A percentile compares a stretch with the other conserved stretches of the same genome.
Conservation (phyloP, 2,113 vertebrate species). For the Hassar affinis region DNA sequence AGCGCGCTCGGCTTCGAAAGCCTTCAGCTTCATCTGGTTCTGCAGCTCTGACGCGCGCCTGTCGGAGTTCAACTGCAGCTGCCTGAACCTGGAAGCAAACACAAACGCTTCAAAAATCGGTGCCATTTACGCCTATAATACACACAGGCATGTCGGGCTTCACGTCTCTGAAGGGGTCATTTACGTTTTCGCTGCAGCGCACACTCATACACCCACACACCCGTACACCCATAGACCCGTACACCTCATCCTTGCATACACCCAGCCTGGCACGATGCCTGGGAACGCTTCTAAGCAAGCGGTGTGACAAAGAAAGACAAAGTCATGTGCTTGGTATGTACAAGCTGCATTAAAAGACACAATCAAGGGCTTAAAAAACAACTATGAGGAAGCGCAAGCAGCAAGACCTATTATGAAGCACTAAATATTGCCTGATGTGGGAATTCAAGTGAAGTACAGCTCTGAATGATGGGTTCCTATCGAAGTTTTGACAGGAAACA, state of each 20-base stretch:
- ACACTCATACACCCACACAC: background rate
- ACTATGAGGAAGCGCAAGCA: background rate
- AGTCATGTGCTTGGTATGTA: background rate
- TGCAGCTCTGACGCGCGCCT: conserved; percentile 85
- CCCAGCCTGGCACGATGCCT: background rate
- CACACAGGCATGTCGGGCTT: background rate
- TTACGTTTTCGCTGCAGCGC: background rate
- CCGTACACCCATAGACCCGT: too few species aligned
- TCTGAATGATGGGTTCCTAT: background rate
- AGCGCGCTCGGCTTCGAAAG: conserved; percentile 88
- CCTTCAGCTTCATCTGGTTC: conserved; percentile 87
- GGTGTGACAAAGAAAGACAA: background rate
- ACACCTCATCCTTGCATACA: too few species aligned
- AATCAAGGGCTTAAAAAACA: background rate
- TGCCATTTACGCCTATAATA: background rate
- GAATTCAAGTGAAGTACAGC: background rate
- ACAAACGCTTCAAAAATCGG: background rate
- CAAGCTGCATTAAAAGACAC: background rate
- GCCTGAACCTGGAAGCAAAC: conserved; percentile 77
- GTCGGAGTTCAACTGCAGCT: conserved; percentile 87
- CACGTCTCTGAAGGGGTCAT: background rate
- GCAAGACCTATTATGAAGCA: background rate
- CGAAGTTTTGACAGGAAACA: background rate
- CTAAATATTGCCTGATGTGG: background rate
- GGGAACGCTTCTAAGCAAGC: background rate